Base-by-base conservation (phyloP, 2,797 vertebrate genomes). In the Danio aesculapii region DNA sequence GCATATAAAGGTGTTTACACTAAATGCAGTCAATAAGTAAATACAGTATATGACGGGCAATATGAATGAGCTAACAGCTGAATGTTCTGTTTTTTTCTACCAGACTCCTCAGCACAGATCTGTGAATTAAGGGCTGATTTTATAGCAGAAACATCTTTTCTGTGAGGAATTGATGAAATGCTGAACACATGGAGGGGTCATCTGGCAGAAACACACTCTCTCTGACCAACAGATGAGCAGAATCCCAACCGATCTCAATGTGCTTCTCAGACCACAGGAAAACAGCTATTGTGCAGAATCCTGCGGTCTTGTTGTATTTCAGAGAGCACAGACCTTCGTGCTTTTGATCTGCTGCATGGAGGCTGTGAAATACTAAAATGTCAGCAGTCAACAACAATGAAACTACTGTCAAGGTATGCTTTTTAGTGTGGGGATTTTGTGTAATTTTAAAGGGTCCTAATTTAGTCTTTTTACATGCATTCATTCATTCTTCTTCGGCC, bases 191-290 rank as follows among this genome's bases (percentile, higher is more conserved):
- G 13, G 21, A 30, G 30, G 19, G 44, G 44, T 50, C 57, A 74
- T 30, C 19, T 13, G n/a, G 14, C 68, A 53, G 49, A 17, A 70
- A 70, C 41, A 0, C 41, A 17, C 62, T 64, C 41, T 53, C 21
- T 70, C 30, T 30, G 68, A 53, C 68, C 14, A 6, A 39, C 43
- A 49, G 71, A 61, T 0, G 44, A 61, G 72, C 57, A 61, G 55
- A 74, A 74, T 59, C 43, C 8, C 13, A 46, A 69, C 47, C 47
- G 11, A 53, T 70, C 49, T 39, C 67, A 52, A 10, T 69, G 67
- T 39, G 6, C 19, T 52, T 58, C n/a, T 16, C 19, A 52, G 47
- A 70, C 16, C 49, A 53, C 67, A 53, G 30, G 30, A 30, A 30
- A 30, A 68, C 66, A 8, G 4, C 12, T 10, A 39, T 16, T 68